Base-by-base conservation (phyloP, 1,140 invertebrate genomes). In the Drosophila novamexicana region DNA sequence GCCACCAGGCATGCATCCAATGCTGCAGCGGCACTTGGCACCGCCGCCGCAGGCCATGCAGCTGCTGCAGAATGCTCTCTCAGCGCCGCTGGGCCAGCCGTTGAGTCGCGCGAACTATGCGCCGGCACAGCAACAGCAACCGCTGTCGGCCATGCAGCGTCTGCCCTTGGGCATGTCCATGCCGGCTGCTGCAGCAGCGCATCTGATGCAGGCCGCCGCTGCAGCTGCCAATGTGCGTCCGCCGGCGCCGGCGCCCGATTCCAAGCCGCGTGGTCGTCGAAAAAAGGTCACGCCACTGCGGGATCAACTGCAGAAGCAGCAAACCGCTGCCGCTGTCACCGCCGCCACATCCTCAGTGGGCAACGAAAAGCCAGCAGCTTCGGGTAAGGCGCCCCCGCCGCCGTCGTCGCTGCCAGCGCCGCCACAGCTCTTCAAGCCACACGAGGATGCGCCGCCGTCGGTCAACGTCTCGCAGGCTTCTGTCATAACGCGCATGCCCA, bases 401-500 rank as follows among this genome's bases (percentile, higher is more conserved):
- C 36, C 34, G 34, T 47, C 71, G 8, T 57, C 92, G 0, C 36
- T n/a, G 10, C 9, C 18, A 14, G 6, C 54, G 16, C 81, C 92
- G 36, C 92, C 93, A 7, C 92, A 93, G 76, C 92, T 93, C 1
- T 93, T 93, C 62, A 72, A 93, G 89, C 83, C 91, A 34, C 72
- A 78, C 75, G 92, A 76, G 62, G 82, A 86, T 34, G 54, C 59
- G 58, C 93, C 93, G 22, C 22, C 4, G 22, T 29, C 22, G 5
- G 61, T 93, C 12, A 18, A n/a, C 14, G 54, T 72, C 54, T 85
- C 93, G 52, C 93, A 93, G 53, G 94, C 95, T 32, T 95, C 94
- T 18, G 94, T 95, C 1, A 95, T 95, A 14, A 95, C 94, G 1
- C 93, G 94, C 47, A 95, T 95, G 44, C 94, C 95, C 53, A 95